These are phyloP conservation scores for Mesopsocus fuscifrons DNA, from an alignment of 2,888 invertebrate species.

Conservation along the genomic window DNA sequence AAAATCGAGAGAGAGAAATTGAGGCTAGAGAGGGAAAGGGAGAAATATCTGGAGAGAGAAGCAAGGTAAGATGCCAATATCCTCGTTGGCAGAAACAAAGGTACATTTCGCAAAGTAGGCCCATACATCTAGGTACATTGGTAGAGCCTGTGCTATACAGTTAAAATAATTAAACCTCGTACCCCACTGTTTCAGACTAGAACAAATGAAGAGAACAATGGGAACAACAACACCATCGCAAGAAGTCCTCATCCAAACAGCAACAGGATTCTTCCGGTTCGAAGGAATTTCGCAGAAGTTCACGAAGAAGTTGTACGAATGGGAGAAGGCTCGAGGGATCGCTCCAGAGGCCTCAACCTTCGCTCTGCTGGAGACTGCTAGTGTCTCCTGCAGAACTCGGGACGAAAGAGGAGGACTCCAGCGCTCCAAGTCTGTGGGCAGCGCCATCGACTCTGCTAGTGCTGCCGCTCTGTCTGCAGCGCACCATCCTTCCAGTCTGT, in stretches of 20 bases:
- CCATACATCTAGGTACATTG: too few relatives aligned
- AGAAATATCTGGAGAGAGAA: constrained; percentile 43
- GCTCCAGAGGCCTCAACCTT: constrained; percentile 73
- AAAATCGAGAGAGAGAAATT: constrained; percentile 41
- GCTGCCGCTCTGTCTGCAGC: constrained; percentile 27
- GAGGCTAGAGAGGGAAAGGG: constrained; percentile 36
- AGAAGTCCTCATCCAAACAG: constrained; percentile 64
- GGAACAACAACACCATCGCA: constrained; percentile 34
- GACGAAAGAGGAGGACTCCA: constrained; percentile 25
- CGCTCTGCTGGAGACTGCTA: constrained; percentile 44
- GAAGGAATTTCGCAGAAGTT: constrained; percentile 77
- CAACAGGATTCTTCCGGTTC: constrained; percentile 66
- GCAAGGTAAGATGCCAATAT: constrained; percentile 27
- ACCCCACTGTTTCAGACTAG: constrained; percentile 24
- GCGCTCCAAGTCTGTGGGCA: constrained; percentile 60
- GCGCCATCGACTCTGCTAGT: constrained; percentile 34
- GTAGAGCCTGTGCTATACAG: too few relatives aligned
- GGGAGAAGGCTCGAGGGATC: constrained; percentile 77
- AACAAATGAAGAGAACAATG: constrained; percentile 36
- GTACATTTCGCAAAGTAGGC: too few relatives aligned
- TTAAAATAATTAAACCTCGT: constrained; percentile 9
- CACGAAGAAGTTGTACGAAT: constrained; percentile 74
- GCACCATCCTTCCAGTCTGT: constrained; percentile 52
- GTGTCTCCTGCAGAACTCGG: constrained; percentile 13
- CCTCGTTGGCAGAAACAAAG: too few relatives aligned